These are phyloP conservation scores for Limnodromus scolopaceus DNA, from an alignment of 2,797 vertebrate genomes.

Conservation along the genomic window DNA sequence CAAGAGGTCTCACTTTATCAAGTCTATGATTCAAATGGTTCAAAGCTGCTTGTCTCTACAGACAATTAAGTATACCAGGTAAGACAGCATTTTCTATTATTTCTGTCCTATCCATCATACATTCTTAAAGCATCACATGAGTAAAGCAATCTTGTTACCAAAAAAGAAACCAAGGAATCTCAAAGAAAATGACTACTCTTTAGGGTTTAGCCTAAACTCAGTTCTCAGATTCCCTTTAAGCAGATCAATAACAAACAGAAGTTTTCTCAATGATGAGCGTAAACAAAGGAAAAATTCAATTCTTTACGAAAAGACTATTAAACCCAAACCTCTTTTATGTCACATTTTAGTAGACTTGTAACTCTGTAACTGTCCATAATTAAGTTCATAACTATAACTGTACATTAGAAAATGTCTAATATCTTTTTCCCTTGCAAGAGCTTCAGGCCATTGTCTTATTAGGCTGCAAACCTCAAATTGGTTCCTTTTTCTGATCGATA, in stretches of 20 bases:
- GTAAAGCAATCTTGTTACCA: not conserved
- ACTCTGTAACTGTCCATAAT: not conserved
- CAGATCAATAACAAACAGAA: not conserved
- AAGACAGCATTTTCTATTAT: not conserved
- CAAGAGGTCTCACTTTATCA: not conserved
- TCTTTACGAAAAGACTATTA: not conserved
- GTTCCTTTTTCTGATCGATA: not conserved
- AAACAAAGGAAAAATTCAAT: not conserved
- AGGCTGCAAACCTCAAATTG: not conserved
- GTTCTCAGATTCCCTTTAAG: not conserved
- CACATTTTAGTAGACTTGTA: not conserved
- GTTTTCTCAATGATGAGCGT: not conserved
- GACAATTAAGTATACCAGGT: not conserved
- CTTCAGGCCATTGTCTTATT: not conserved
- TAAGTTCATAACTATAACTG: not conserved
- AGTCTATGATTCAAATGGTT: not conserved
- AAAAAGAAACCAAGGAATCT: not conserved
- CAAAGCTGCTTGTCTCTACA: not conserved
- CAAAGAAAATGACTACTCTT: not conserved
- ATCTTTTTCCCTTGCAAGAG: not conserved
- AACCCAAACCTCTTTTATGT: not conserved
- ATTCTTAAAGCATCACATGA: not conserved
- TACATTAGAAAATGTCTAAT: not conserved
- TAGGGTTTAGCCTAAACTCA: not conserved
- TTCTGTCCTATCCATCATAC: not conserved